phyloP scores from a whole-genome alignment of 2,113 vertebrate species.

The Pholis gunnellus region DNA sequence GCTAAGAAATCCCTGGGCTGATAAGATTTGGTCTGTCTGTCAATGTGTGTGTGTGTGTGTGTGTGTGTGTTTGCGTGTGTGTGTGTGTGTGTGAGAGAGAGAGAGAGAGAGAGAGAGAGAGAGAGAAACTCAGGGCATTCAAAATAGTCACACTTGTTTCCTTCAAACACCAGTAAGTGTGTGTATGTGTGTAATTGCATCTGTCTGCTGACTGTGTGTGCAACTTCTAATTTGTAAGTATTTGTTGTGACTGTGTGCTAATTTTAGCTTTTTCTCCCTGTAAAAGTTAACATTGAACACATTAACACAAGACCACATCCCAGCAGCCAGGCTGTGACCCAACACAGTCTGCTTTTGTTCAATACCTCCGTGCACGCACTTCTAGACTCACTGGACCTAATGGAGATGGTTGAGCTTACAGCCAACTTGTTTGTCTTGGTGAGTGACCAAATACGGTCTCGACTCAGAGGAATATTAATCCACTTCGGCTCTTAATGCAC shows the following conservation, averaged over 20 bases:
- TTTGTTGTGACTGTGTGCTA: conserved; percentile 10
- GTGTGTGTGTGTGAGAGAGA: neutral
- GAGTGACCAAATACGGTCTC: neutral
- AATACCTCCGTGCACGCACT: neutral
- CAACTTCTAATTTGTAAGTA: conserved; percentile 8
- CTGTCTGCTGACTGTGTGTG: neutral
- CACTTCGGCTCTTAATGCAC: neutral
- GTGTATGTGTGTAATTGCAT: conserved; percentile 17
- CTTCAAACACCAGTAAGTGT: neutral
- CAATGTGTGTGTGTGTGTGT: neutral
- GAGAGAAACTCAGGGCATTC: neutral
- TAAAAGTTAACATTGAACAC: conserved; percentile 37
- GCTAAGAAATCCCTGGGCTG: neutral
- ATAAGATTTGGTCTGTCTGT: neutral
- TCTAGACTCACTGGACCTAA: conserved; percentile 16
- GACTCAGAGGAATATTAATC: conserved; percentile 17
- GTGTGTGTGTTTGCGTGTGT: neutral
- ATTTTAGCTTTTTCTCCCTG: conserved; percentile 34
- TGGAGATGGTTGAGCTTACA: conserved; percentile 3
- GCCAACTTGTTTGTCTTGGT: neutral
- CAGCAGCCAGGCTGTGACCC: conserved; percentile 10
- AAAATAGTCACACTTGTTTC: conserved; percentile 1
- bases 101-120: too few relatives aligned
- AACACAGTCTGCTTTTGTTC: conserved; percentile 54
- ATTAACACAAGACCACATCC: conserved; percentile 28